These are phyloP conservation scores for Aporophyla nigra DNA, from an alignment of 2,888 invertebrate species.

Conservation along the genomic window DNA sequence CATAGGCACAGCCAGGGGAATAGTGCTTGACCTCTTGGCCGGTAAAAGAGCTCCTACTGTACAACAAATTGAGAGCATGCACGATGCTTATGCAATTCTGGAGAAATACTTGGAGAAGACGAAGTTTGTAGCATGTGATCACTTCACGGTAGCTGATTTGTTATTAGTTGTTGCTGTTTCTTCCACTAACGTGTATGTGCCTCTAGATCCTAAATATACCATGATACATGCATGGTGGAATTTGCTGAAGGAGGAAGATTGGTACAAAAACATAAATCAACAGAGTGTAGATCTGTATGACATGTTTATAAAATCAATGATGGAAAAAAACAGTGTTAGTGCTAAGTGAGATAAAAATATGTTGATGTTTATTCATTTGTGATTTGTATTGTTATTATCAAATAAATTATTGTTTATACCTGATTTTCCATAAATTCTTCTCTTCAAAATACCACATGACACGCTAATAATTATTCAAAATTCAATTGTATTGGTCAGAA, in stretches of 20 bases:
- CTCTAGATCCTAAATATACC: conserved; percentile 9
- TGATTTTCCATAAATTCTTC: neutral
- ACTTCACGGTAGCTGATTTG: conserved; percentile 29
- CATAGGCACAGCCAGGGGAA: neutral
- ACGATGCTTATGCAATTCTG: conserved; percentile 24
- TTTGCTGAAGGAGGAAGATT: conserved; percentile 25
- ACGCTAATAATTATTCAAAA: neutral
- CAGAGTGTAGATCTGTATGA: conserved; percentile 16
- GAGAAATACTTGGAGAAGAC: conserved; percentile 37
- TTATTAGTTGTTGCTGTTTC: conserved; percentile 7
- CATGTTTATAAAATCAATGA: conserved; percentile 16
- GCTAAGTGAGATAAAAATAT: neutral
- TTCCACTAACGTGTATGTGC: conserved; percentile 23
- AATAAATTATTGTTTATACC: neutral
- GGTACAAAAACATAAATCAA: conserved; percentile 34
- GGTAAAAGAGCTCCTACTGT: conserved; percentile 17
- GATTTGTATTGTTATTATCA: no score
- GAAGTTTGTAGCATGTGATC: conserved; percentile 18
- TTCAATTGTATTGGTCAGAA: neutral
- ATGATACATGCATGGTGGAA: conserved; percentile 31
- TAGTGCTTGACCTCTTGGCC: conserved; percentile 7
- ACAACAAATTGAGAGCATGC: conserved; percentile 8
- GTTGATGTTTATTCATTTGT: no score
- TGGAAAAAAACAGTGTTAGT: neutral
- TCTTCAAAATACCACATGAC: no score